phyloP scores from a whole-genome alignment of 2,113 vertebrate species.

The Oreochromis tanganicae region DNA sequence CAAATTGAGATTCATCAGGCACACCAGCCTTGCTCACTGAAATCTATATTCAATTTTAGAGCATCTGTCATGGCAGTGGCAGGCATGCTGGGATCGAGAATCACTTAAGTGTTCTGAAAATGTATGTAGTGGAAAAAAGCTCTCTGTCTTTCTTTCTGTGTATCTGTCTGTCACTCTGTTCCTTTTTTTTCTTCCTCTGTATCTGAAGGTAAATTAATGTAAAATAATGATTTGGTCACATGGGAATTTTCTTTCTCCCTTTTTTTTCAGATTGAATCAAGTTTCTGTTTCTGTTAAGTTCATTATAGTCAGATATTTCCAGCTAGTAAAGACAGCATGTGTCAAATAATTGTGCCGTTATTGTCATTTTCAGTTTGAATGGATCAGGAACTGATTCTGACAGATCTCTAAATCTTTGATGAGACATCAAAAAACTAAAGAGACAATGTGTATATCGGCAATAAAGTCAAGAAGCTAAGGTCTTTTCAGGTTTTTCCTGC shows the following conservation, averaged over 20 bases:
- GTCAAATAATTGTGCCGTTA: not conserved
- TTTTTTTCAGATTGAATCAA: not conserved
- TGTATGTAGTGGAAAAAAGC: slow-evolving; percentile 19
- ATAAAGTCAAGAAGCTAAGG: not conserved
- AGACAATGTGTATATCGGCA: not conserved
- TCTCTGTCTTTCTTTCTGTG: not conserved
- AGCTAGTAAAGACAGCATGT: not conserved
- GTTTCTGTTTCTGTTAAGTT: not conserved
- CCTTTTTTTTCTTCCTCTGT: not conserved
- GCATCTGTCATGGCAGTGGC: slow-evolving; percentile 70
- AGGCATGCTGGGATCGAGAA: slow-evolving; percentile 63
- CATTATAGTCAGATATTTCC: not conserved
- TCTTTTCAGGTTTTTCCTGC: not conserved
- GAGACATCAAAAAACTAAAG: not conserved
- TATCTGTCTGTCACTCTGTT: not conserved
- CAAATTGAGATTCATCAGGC: slow-evolving; percentile 76
- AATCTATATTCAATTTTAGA: slow-evolving; percentile 75
- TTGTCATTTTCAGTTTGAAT: not conserved
- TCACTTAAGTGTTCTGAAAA: slow-evolving; percentile 63
- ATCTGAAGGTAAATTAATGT: not conserved
- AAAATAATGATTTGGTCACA: not conserved
- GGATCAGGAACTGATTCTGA: not conserved
- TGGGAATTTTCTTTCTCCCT: not conserved
- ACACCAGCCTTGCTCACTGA: slow-evolving; percentile 66
- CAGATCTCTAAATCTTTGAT: not conserved